These are phyloP conservation scores for Chunga burmeisteri DNA, from an alignment of 2,113 vertebrate species.

Conservation along the genomic window DNA sequence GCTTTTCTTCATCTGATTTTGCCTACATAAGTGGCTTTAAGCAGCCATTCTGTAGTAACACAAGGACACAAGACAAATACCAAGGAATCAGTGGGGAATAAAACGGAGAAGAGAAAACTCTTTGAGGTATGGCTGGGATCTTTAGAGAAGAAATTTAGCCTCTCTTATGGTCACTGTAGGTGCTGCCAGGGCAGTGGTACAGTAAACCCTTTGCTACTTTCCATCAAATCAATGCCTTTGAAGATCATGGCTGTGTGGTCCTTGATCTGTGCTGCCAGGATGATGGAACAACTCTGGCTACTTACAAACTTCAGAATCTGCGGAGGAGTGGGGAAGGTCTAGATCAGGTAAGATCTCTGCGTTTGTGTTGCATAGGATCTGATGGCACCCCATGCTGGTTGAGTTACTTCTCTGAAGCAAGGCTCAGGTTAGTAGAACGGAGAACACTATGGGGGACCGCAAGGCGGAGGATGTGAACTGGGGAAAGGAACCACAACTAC, in stretches of 20 bases:
- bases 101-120: neutral
- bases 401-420: neutral
- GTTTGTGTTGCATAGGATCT: neutral
- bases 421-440: neutral
- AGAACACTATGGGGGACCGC: neutral
- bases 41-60: neutral
- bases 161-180: slow-evolving; percentile 55
- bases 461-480: neutral
- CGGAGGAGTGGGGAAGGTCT: slow-evolving; percentile 82
- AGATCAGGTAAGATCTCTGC: slow-evolving; percentile 77
- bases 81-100: neutral
- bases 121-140: neutral
- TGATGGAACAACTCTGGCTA: slow-evolving; percentile 73
- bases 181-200: slow-evolving; percentile 74
- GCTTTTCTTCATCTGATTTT: neutral
- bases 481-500: fast-evolving
- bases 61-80: neutral
- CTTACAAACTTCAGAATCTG: slow-evolving; percentile 85
- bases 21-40: neutral
- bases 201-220: slow-evolving; percentile 78
- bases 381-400: neutral
- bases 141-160: neutral
- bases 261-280: slow-evolving; percentile 88
- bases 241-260: slow-evolving; percentile 83
- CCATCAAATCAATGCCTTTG: slow-evolving; percentile 92